Percentiles rank a stretch among this genome's conserved stretches.
phyloP scores from a whole-genome alignment of 2,888 invertebrate species.

The Epinotia ramella region DNA sequence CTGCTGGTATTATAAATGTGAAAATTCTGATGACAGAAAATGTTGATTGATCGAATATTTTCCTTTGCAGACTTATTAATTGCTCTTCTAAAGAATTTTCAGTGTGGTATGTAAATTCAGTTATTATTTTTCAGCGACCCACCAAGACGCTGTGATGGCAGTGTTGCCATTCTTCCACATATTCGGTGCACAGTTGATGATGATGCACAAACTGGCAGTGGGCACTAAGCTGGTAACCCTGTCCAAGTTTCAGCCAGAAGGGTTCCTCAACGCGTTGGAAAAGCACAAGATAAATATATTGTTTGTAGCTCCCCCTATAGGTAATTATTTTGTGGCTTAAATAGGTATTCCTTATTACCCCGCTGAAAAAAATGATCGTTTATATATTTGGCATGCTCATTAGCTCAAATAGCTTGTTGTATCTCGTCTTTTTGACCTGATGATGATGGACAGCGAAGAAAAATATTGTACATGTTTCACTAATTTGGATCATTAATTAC shows the following conservation, averaged over 20 bases:
- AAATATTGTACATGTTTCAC: too few species aligned
- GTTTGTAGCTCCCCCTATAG: slow-evolving; percentile 91
- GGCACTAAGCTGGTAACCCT: slow-evolving; percentile 89
- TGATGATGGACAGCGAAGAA: too few species aligned
- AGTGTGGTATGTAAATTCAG: not conserved
- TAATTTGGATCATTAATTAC: too few species aligned
- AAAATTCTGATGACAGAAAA: too few species aligned
- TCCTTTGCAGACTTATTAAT: too few species aligned
- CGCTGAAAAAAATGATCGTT: too few species aligned
- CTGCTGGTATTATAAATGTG: too few species aligned
- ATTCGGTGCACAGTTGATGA: slow-evolving; percentile 88
- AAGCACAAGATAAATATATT: slow-evolving; percentile 87
- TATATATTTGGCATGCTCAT: too few species aligned
- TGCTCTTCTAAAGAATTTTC: not conserved
- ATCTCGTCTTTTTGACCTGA: too few species aligned
- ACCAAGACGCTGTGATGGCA: slow-evolving; percentile 87
- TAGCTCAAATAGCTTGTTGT: too few species aligned
- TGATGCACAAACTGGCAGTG: slow-evolving; percentile 85
- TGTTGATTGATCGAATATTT: too few species aligned
- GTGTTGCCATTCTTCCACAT: slow-evolving; percentile 94
- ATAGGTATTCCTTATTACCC: too few species aligned
- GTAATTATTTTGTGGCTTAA: slow-evolving; percentile 71
- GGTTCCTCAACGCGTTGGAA: slow-evolving; percentile 86
- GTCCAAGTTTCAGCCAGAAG: slow-evolving; percentile 89
- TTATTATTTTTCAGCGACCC: slow-evolving; percentile 65